Evolutionary conservation across 1,140 invertebrate genomes (phyloP).

Genomic region (Monochamus saltuarius): DNA sequence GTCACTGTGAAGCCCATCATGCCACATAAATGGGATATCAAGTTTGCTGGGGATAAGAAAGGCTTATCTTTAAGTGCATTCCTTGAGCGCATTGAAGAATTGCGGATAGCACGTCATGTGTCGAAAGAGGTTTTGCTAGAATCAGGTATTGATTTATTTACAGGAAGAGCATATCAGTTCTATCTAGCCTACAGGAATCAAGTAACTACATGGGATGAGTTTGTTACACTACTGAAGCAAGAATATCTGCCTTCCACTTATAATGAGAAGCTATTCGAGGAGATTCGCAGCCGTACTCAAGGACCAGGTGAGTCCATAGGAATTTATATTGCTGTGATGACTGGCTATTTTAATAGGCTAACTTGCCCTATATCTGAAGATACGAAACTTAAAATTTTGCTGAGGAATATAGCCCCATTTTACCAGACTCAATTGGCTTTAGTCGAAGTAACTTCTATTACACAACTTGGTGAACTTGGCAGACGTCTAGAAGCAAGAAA

Average conservation of each 20-base stretch:
- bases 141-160: slow-evolving; percentile 39
- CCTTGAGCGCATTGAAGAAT: slow-evolving; percentile 37
- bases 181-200: slow-evolving; percentile 26
- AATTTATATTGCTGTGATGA: slow-evolving; percentile 22
- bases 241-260: slow-evolving; percentile 29
- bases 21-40: not conserved
- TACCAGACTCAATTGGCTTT: slow-evolving; percentile 22
- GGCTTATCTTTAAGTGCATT: slow-evolving; percentile 34
- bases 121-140: slow-evolving; percentile 25
- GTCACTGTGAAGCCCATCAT: not conserved
- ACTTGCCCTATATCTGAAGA: slow-evolving; percentile 11
- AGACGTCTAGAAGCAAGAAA: slow-evolving; percentile 13
- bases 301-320: slow-evolving; percentile 20
- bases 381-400: slow-evolving; percentile 14
- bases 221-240: slow-evolving; percentile 26
- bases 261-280: slow-evolving; percentile 24
- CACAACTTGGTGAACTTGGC: slow-evolving; percentile 10
- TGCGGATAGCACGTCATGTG: slow-evolving; percentile 31
- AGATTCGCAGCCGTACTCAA: slow-evolving; percentile 24
- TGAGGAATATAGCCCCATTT: slow-evolving; percentile 19
- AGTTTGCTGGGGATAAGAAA: slow-evolving; percentile 19
- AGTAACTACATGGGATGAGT: slow-evolving; percentile 17
- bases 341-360: slow-evolving; percentile 17
- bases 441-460: slow-evolving; percentile 7
- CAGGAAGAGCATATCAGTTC: slow-evolving; percentile 38